A percentile compares a stretch with the other conserved stretches of the same genome.
Evolutionary conservation across 2,113 vertebrate genomes (phyloP).

Genomic region (Alosa alosa): DNA sequence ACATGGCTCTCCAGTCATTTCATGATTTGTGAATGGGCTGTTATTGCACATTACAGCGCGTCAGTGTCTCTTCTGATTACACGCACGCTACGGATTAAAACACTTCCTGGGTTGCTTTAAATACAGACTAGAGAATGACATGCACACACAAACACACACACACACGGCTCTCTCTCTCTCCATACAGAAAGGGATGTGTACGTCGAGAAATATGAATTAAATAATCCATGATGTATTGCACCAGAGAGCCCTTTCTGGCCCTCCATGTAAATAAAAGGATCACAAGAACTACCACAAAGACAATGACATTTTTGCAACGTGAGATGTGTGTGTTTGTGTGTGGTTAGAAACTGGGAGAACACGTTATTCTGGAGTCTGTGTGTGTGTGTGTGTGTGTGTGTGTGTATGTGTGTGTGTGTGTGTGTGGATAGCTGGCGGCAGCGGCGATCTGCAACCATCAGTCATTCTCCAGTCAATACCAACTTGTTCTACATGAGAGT

Average conservation of each 20-base stretch:
- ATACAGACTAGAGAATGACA: background rate
- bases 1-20: conserved; percentile 5
- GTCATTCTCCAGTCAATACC: conserved; percentile 90
- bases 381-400: conserved; percentile 19
- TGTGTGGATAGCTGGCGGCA: background rate
- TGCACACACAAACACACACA: background rate
- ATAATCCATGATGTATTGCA: background rate
- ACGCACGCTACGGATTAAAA: background rate
- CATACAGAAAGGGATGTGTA: background rate
- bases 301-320: background rate
- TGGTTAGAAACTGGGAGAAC: background rate
- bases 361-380: background rate
- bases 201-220: background rate
- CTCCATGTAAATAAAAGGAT: background rate
- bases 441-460: conserved; percentile 69
- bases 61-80: conserved; percentile 2
- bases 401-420: background rate
- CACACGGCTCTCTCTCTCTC: background rate
- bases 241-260: background rate
- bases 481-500: conserved; percentile 93
- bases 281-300: background rate
- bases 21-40: background rate
- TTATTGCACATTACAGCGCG: conserved; percentile 2
- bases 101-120: background rate
- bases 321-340: background rate